Evolutionary conservation across 2,797 vertebrate genomes (phyloP).

Genomic region (Eurystomus glaucurus): DNA sequence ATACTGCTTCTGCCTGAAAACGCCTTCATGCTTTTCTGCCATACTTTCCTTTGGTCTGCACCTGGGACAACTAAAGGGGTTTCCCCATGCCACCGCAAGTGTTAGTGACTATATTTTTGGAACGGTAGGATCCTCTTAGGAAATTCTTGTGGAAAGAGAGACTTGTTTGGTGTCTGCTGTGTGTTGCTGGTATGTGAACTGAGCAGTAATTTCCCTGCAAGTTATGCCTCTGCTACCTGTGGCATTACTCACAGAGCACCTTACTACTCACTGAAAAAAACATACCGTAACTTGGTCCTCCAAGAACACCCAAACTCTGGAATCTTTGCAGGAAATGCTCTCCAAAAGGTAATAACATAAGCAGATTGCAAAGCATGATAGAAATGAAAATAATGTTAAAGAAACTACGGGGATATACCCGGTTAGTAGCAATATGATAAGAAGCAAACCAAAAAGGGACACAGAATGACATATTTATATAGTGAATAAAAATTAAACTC

Average conservation of each 20-base stretch:
- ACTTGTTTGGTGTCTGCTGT: background rate
- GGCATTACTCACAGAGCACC: background rate
- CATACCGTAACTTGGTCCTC: background rate
- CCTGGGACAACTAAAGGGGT: background rate
- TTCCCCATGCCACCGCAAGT: background rate
- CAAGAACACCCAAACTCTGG: background rate
- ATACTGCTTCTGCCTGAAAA: conserved; percentile 20
- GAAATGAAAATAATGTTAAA: background rate
- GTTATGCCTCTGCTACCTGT: background rate
- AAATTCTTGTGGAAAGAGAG: background rate
- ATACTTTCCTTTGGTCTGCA: background rate
- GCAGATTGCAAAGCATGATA: background rate
- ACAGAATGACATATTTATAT: conserved; percentile 1
- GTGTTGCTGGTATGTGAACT: background rate
- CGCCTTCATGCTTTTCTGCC: conserved; percentile 16
- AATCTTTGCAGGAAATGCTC: background rate
- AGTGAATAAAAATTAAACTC: background rate
- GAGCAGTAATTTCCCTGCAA: background rate
- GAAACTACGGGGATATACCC: background rate
- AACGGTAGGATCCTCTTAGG: background rate
- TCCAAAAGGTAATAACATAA: background rate
- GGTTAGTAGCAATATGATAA: conserved; percentile 24
- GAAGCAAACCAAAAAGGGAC: conserved; percentile 34
- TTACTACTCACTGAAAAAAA: background rate
- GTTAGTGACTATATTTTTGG: conserved; percentile 11